These are phyloP conservation scores for Molossus alvarezi DNA, from an alignment of 2,797 vertebrate genomes.

Conservation along the genomic window DNA sequence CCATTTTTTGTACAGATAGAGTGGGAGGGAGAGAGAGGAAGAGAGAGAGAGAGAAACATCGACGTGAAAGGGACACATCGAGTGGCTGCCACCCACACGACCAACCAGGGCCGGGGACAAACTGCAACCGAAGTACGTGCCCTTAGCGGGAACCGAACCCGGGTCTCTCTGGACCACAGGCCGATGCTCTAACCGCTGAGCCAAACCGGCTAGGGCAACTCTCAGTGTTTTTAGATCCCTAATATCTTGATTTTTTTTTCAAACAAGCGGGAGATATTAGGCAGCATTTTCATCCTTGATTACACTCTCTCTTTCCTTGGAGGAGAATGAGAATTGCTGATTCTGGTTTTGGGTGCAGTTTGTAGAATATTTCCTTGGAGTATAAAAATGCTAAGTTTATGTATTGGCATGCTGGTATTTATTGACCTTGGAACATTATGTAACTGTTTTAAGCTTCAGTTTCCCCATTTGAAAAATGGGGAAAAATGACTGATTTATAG, in stretches of 20 bases:
- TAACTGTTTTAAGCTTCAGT: conserved; percentile 63
- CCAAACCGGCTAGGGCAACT: not conserved
- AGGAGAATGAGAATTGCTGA: not conserved
- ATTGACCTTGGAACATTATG: not conserved
- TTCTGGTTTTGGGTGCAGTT: not conserved
- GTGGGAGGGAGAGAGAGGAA: too few species aligned
- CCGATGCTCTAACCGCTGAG: too few species aligned
- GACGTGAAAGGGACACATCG: too few species aligned
- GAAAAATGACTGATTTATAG: conserved; percentile 54
- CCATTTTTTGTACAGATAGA: too few species aligned
- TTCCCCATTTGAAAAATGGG: conserved; percentile 68
- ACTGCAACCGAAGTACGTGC: too few species aligned
- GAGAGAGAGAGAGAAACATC: too few species aligned
- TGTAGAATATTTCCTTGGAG: not conserved
- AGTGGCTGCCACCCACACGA: too few species aligned
- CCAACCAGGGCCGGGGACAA: too few species aligned
- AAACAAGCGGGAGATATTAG: conserved; percentile 6
- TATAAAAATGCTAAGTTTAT: conserved; percentile 37
- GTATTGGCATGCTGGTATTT: not conserved
- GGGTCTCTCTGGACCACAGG: too few species aligned
- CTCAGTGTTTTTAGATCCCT: not conserved
- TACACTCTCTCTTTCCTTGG: not conserved
- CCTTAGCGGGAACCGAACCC: too few species aligned
- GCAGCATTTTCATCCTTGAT: not conserved
- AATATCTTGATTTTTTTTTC: not conserved